Conservation (phyloP, 2,113 vertebrate genomes). For the Rhea pennata region DNA sequence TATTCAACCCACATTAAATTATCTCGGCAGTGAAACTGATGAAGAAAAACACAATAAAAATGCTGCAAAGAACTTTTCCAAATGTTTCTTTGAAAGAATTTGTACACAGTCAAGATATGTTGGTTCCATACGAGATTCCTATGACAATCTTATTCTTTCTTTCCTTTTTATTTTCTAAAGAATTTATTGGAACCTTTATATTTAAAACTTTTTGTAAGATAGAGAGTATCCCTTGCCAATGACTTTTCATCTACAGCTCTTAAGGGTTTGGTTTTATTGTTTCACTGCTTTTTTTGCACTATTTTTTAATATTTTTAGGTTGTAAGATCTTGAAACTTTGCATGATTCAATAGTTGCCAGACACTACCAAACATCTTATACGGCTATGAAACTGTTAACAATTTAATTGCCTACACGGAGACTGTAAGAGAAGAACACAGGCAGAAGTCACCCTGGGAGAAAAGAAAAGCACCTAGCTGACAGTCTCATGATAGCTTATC, state of each 20-base stretch:
- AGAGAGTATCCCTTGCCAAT: neutral
- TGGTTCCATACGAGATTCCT: neutral
- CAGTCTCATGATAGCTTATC: rapidly evolving
- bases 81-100: conserved; percentile 57
- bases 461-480: neutral
- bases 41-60: conserved; percentile 46
- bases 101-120: conserved; percentile 43
- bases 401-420: neutral
- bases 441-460: neutral
- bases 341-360: neutral
- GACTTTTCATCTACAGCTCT: neutral
- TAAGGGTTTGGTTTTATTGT: neutral
- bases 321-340: neutral
- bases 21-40: conserved; percentile 37
- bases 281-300: neutral
- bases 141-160: neutral
- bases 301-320: neutral
- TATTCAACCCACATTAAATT: neutral
- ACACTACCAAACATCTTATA: neutral
- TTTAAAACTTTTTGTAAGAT: neutral
- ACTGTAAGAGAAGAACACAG: neutral
- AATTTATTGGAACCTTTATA: conserved; percentile 25
- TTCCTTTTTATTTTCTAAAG: conserved; percentile 20
- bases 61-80: conserved; percentile 39
- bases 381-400: neutral